Evolutionary conservation across 2,888 invertebrate genomes (phyloP).

Genomic region (Cheilosia vulpina): DNA sequence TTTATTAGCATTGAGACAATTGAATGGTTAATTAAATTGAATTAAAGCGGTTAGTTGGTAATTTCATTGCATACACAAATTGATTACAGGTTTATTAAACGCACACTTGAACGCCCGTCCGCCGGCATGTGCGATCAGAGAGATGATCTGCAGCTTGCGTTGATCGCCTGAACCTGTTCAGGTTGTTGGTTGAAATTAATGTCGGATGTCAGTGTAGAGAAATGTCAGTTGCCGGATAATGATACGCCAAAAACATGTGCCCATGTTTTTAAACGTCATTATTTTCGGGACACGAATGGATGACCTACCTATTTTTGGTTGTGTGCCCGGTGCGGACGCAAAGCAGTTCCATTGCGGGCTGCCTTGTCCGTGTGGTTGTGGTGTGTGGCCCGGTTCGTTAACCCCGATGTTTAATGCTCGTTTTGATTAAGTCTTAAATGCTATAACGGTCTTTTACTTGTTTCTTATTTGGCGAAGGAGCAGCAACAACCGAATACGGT

Average conservation of each 20-base stretch:
- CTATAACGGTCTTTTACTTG: slow-evolving; percentile 26
- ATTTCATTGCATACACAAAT: slow-evolving; percentile 59
- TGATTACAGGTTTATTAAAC: slow-evolving; percentile 55
- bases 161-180: slow-evolving; percentile 28
- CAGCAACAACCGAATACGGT: slow-evolving; percentile 27
- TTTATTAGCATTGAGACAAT: slow-evolving; percentile 69
- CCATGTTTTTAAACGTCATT: slow-evolving; percentile 62
- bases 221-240: slow-evolving; percentile 62
- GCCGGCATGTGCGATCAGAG: background rate
- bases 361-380: slow-evolving; percentile 18
- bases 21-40: slow-evolving; percentile 72
- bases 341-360: slow-evolving; percentile 3
- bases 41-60: slow-evolving; percentile 59
- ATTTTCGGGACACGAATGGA: slow-evolving; percentile 61
- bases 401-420: slow-evolving; percentile 65
- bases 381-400: slow-evolving; percentile 67
- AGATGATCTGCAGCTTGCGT: slow-evolving; percentile 11
- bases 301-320: slow-evolving; percentile 59
- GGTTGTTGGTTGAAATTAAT: slow-evolving; percentile 64
- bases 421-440: slow-evolving; percentile 59
- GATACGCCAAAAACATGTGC: slow-evolving; percentile 56
- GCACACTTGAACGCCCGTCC: slow-evolving; percentile 15
- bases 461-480: slow-evolving; percentile 2
- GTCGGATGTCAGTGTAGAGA: slow-evolving; percentile 68
- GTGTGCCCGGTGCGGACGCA: slow-evolving; percentile 2